Conservation (phyloP, 2,113 vertebrate genomes). For the Phrynosoma platyrhinos region DNA sequence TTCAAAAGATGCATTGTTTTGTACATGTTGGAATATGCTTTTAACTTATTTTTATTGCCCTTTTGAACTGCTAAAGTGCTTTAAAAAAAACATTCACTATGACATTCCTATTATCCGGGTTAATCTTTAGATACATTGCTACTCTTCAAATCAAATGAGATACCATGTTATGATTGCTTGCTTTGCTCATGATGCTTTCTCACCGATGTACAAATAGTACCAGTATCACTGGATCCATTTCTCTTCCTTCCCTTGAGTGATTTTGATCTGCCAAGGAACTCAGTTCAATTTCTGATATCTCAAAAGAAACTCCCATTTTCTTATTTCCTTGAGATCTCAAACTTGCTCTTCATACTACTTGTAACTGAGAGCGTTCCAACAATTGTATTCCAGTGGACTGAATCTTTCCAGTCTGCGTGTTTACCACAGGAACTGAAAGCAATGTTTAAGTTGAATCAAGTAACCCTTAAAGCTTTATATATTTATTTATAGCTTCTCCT, state of each 20-base stretch:
- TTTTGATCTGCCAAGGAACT: conserved; percentile 28
- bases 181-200: conserved; percentile 39
- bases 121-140: conserved; percentile 17
- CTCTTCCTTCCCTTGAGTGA: conserved; percentile 15
- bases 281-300: conserved; percentile 14
- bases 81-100: conserved; percentile 36
- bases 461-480: conserved; percentile 79
- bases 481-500: conserved; percentile 83
- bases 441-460: conserved; percentile 70
- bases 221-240: conserved; percentile 1
- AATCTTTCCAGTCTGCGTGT: conserved; percentile 66
- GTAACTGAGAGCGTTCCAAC: conserved; percentile 40
- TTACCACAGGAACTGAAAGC: conserved; percentile 65
- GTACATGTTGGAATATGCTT: conserved; percentile 72
- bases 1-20: conserved; percentile 67
- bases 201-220: conserved; percentile 26
- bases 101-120: conserved; percentile 39
- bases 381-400: conserved; percentile 38
- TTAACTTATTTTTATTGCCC: conserved; percentile 70
- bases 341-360: conserved; percentile 30
- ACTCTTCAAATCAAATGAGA: conserved; percentile 15
- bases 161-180: conserved; percentile 19
- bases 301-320: neutral
- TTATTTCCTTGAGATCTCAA: conserved; percentile 18
- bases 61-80: conserved; percentile 31